Percentiles rank a stretch among this genome's conserved stretches.
Evolutionary conservation across 2,797 vertebrate species (phyloP).

Genomic region (Euthynnus affinis): DNA sequence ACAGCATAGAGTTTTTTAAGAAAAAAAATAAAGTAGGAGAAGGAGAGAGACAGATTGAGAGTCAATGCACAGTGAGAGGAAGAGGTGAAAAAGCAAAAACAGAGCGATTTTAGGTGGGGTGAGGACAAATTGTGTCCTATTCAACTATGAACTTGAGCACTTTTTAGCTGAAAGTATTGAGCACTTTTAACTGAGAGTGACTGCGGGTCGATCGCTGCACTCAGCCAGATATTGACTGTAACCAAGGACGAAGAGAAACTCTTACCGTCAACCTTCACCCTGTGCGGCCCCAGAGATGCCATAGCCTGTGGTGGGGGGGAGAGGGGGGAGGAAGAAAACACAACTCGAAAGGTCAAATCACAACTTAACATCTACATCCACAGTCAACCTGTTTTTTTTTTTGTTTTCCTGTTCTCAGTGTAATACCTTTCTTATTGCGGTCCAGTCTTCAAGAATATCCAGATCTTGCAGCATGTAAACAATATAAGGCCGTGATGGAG

Average conservation of each 20-base stretch:
- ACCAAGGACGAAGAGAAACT: slow-evolving; percentile 47
- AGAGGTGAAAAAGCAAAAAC: no score
- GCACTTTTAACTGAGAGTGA: slow-evolving; percentile 12
- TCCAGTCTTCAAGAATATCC: slow-evolving; percentile 99
- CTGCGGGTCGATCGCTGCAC: slow-evolving; percentile 45
- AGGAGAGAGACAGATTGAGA: no score
- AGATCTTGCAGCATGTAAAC: slow-evolving; percentile 99
- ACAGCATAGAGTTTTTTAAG: neutral
- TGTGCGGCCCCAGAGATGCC: slow-evolving; percentile 95
- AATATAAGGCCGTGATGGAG: slow-evolving; percentile 93
- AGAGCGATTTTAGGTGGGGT: no score
- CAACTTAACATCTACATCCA: neutral
- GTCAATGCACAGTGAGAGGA: no score
- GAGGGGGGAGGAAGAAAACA: slow-evolving; percentile 34
- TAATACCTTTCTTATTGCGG: slow-evolving; percentile 96
- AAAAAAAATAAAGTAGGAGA: neutral
- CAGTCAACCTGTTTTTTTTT: rapidly evolving
- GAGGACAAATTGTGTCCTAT: slow-evolving; percentile 12
- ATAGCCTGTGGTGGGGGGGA: slow-evolving; percentile 88
- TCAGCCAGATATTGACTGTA: slow-evolving; percentile 63
- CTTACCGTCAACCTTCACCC: slow-evolving; percentile 97
- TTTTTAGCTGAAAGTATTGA: slow-evolving; percentile 12
- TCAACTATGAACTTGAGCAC: slow-evolving; percentile 11
- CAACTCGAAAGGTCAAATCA: slow-evolving; percentile 50
- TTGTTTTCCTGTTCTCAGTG: neutral